These are phyloP conservation scores for Heliothis subflexa DNA, from an alignment of 1,140 invertebrate genomes.

Conservation along the genomic window DNA sequence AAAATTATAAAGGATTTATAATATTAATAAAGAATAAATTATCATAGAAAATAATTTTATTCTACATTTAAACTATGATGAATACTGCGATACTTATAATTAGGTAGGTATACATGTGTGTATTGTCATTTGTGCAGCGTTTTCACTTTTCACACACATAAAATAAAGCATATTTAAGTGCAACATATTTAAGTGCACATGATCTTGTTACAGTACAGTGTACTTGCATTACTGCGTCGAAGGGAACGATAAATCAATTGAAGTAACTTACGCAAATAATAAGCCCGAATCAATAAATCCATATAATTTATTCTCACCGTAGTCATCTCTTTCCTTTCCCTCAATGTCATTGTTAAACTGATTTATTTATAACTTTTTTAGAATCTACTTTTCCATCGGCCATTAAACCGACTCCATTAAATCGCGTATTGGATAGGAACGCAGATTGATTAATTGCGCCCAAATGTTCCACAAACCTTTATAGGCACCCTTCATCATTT, in stretches of 20 bases:
- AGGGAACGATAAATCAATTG: constrained; percentile 20
- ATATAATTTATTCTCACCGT: neutral
- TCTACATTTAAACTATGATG: no score
- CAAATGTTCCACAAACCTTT: constrained; percentile 16
- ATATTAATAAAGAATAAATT: no score
- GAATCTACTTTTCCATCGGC: neutral
- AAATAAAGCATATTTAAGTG: no score
- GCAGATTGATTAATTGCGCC: constrained; percentile 16
- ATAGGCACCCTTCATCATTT: constrained; percentile 7
- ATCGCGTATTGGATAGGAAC: constrained; percentile 1
- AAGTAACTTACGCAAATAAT: constrained; percentile 10
- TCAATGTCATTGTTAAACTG: neutral
- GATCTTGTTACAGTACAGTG: neutral
- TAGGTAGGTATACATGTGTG: no score
- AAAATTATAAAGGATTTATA: no score
- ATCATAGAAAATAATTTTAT: no score
- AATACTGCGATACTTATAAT: no score
- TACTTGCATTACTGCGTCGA: neutral
- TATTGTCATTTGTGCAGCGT: no score
- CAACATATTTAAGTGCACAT: no score
- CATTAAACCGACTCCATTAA: constrained; percentile 15
- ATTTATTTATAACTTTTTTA: neutral
- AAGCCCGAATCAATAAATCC: neutral
- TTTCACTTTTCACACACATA: no score
- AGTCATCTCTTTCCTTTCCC: neutral